Base-by-base conservation (phyloP, 2,113 vertebrate species). In the Myrmecobius fasciatus region DNA sequence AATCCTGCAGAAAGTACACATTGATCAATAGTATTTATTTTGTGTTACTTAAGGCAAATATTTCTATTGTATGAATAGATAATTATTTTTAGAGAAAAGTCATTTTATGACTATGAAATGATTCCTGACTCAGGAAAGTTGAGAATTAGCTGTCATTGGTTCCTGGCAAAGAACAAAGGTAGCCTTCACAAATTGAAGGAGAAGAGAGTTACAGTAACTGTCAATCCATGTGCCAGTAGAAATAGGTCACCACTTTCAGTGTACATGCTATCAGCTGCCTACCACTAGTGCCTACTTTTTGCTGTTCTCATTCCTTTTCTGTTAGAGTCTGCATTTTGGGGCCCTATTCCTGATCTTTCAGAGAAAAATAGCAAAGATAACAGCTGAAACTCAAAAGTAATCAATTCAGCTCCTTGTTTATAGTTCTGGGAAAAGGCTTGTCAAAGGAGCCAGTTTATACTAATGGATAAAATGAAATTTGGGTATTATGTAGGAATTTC, bases 341-440 rank as follows among this genome's bases (percentile, higher is more conserved):
- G 36, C 1, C 36, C n/a, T 83, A 43, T 43, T 43, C n/a, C 88
- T 46, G 53, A 17, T 25, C 89, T 90, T 92, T 53, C 25, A 92
- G 26, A 31, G 11, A 47, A 26, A 89, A 56, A 95, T 52, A 95
- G 92, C 17, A 89, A 51, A 96, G 25, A 43, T 43, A 92, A 93
- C 46, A 94, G 53, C 60, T 56, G 54, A 93, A 93, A 90, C 25
- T 53, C 17, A 14, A 51, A 51, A 93, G 36, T 52, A 93, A 10
- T 91, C 93, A 95, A 95, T 89, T 31, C 7, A 47, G 67, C 12
- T 93, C 28, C 91, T 95, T 93, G 54, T 96, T 96, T 90, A 90
- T 94, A 93, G 94, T n/a, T 91, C 75, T 89, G n/a, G 31, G 14
- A 75, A 54, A 95, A 97, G 93, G 92, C 95, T 96, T 94, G n/a